Evolutionary conservation across 2,888 invertebrate genomes (phyloP), one percentile per base, ranked within the genome.

Genomic region (Podabrus alpinus): DNA sequence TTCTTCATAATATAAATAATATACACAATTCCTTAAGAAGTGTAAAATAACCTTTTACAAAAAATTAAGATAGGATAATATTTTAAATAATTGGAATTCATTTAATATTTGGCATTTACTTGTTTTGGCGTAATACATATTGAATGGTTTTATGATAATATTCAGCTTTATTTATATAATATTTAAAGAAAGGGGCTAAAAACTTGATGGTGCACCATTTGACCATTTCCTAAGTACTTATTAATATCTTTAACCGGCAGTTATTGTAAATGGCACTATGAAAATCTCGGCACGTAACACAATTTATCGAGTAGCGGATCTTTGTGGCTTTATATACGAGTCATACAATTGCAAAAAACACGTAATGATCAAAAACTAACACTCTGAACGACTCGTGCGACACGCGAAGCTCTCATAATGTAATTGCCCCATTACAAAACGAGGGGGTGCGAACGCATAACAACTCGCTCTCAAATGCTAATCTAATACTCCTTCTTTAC

Each of bases 341-440:
- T 72, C 74, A 70, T 74, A 74, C 74, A 78, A 78, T 78, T 78
- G 78, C 75, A 74, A 71, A 80, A 78, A 78, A 79, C 78, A 80
- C 82, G 78, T 83, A 84, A 84, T 83, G 82, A 83, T 82, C 83
- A 84, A 82, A 82, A 81, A 82, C 80, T 82, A 80, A 83, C 81
- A 82, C 82, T 81, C 79, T 78, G 76, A 79, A 72, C 76, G 73
- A 75, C 75, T 74, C 78, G 78, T 80, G 78, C 77, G 72, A 75
- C 86, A 86, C 86, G 86, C 86, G 81, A 86, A 85, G 82, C 78
- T 82, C 82, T 83, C 84, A 85, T 86, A 86, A 85, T 80, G 82
- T 85, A 85, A 85, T 85, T 86, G 85, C 84, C 84, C 77, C 71
- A 77, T 77, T 77, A 77, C 73, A 71, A 68, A 60, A 71, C 68